Base-by-base conservation (phyloP, 1,140 invertebrate genomes). In the Cydia amplana region DNA sequence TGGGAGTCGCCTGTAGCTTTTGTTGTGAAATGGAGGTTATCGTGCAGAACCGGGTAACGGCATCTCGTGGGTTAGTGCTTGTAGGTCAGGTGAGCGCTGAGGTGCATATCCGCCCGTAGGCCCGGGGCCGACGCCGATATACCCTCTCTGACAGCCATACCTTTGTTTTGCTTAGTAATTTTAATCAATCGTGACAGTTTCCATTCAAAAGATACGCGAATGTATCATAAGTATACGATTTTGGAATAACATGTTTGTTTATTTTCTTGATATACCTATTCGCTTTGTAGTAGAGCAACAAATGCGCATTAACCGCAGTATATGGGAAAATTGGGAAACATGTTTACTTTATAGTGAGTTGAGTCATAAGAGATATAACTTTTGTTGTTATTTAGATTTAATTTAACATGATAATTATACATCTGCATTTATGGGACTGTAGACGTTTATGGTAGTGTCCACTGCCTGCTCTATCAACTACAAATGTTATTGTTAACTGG, bases 21-120 rank as follows among this genome's bases (percentile, higher is more conserved):
- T 73, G 72, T 73, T 73, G 72, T 73, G 18, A 43, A 32, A 73
- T 73, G 46, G 72, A 51, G 72, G 46, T 46, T 51, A 46, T 73
- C 40, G 40, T 51, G 43, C 72, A 73, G 72, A 28, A 73, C 40
- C 43, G 43, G 72, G 18, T 77, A 77, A 77, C 75, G 75, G 75
- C 23, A 67, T 60, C 72, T 36, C 67, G 23, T 18, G 20, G 51
- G 36, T 72, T 60, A 60, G 9, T 60, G 20, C 55, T 60, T 76
- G 75, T 77, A 46, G 75, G 75, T 73, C 75, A 76, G 70, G 65
- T 70, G 28, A 70, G 51, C 75, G 65, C 72, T 81, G 77, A 78
- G 78, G 75, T 84, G 80, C 79, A 81, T 79, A 85, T 87, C 84
- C 83, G 83, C 76, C 75, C 75, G 77, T 75, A 72, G 77, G 84